Conservation (phyloP, 2,888 invertebrate genomes). For the Cremastobaeus sp. region DNA sequence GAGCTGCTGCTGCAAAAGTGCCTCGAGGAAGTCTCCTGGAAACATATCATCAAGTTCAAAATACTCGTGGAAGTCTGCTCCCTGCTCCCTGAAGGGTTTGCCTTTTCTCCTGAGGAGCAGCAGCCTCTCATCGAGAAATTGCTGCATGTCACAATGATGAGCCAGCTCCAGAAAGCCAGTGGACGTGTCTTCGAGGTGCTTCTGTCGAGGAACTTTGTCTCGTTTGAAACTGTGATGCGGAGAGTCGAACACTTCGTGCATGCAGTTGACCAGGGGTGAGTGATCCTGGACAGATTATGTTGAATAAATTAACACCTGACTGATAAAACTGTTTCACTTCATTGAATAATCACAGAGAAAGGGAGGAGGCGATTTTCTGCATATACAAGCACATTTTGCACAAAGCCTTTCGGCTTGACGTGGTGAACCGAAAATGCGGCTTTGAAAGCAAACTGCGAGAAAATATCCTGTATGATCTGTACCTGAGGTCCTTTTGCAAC, state of each 20-base stretch:
- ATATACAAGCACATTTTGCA: slow-evolving; percentile 69
- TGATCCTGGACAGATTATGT: too few relatives aligned
- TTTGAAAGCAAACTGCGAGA: too few relatives aligned
- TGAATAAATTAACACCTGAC: too few relatives aligned
- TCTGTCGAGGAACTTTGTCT: too few relatives aligned
- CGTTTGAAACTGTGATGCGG: too few relatives aligned
- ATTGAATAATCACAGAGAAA: too few relatives aligned
- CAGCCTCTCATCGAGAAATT: slow-evolving; percentile 63
- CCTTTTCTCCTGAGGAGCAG: slow-evolving; percentile 26
- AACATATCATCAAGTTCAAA: slow-evolving; percentile 82
- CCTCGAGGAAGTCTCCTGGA: slow-evolving; percentile 78
- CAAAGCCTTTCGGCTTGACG: neutral
- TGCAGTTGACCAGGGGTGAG: too few relatives aligned
- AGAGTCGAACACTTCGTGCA: too few relatives aligned
- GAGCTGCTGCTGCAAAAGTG: slow-evolving; percentile 70
- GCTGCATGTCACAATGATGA: neutral
- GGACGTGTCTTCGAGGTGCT: slow-evolving; percentile 2
- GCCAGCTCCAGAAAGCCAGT: slow-evolving; percentile 21
- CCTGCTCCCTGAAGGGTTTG: slow-evolving; percentile 11
- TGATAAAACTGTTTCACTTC: too few relatives aligned
- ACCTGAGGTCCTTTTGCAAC: too few relatives aligned
- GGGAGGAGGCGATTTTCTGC: slow-evolving; percentile 65
- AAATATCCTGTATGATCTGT: neutral
- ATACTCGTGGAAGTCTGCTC: slow-evolving; percentile 80
- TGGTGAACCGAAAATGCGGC: too few relatives aligned